These are phyloP conservation scores for Xylocopa sonorina DNA, from an alignment of 1,140 invertebrate genomes.

Conservation along the genomic window DNA sequence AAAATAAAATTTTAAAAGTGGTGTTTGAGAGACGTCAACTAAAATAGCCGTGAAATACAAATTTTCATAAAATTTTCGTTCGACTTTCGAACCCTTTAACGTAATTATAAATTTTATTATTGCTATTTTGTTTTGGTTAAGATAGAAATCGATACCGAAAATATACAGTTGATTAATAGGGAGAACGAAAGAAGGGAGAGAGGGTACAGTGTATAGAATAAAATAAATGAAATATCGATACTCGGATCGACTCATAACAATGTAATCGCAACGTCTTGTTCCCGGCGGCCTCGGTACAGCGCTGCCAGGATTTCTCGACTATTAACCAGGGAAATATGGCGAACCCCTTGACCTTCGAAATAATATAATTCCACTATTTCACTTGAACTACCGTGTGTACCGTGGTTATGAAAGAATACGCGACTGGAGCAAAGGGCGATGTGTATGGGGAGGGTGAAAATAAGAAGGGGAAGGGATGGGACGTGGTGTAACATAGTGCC, in stretches of 20 bases:
- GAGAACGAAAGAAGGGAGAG: no score
- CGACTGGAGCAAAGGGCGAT: slow-evolving; percentile 47
- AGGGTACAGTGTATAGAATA: no score
- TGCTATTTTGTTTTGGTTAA: no score
- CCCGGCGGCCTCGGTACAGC: slow-evolving; percentile 10
- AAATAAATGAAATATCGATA: background rate
- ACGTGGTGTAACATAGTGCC: slow-evolving; percentile 57
- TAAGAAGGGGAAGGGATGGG: background rate
- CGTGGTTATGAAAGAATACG: slow-evolving; percentile 46
- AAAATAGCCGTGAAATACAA: no score
- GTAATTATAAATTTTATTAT: no score
- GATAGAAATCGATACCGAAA: no score
- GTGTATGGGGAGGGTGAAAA: slow-evolving; percentile 47
- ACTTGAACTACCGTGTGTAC: slow-evolving; percentile 64
- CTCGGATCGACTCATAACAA: background rate
- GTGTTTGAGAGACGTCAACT: no score
- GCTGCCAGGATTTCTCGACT: slow-evolving; percentile 37
- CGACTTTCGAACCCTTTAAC: no score
- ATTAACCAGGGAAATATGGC: slow-evolving; percentile 66
- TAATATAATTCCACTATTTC: slow-evolving; percentile 77
- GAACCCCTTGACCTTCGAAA: slow-evolving; percentile 66
- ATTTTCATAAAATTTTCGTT: no score
- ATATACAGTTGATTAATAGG: no score
- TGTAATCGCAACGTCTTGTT: background rate
- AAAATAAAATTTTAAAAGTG: no score